Evolutionary conservation across 2,888 invertebrate species (phyloP).

Genomic region (Drosophila fulvimacula): DNA sequence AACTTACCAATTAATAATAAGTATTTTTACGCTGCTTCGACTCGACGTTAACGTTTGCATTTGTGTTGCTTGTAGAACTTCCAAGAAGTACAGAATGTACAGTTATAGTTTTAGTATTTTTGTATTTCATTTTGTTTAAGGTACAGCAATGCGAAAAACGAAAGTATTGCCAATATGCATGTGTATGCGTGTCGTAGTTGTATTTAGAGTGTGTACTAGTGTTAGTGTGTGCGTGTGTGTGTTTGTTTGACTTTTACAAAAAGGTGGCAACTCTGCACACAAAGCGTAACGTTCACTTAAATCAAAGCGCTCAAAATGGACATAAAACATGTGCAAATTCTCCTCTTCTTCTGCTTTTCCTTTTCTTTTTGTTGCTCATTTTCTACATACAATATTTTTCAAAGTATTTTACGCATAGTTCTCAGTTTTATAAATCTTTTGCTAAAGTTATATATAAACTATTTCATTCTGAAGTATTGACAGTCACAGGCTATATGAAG

Average conservation of each 20-base stretch:
- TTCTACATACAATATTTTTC: slow-evolving; percentile 52
- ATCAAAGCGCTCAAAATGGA: slow-evolving; percentile 68
- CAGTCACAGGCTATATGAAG: slow-evolving; percentile 83
- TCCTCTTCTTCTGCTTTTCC: slow-evolving; percentile 23
- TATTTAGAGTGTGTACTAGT: slow-evolving; percentile 11
- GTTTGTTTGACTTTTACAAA: slow-evolving; percentile 58
- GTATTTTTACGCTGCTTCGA: slow-evolving; percentile 47
- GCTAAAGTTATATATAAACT: slow-evolving; percentile 79
- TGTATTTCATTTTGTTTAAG: slow-evolving; percentile 49
- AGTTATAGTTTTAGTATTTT: slow-evolving; percentile 54
- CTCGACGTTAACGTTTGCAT: slow-evolving; percentile 24
- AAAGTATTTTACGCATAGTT: slow-evolving; percentile 38
- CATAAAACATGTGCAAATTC: slow-evolving; percentile 62
- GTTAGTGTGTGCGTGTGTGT: slow-evolving; percentile 12
- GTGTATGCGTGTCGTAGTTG: slow-evolving; percentile 25
- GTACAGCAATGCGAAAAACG: slow-evolving; percentile 79
- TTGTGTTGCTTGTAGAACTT: slow-evolving; percentile 59
- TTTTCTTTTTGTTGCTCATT: slow-evolving; percentile 26
- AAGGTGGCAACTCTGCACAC: slow-evolving; percentile 71
- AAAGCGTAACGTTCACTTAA: slow-evolving; percentile 76
- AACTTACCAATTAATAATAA: slow-evolving; percentile 73
- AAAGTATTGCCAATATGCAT: slow-evolving; percentile 68
- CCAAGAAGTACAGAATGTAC: slow-evolving; percentile 77
- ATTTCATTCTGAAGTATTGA: slow-evolving; percentile 82
- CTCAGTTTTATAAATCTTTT: slow-evolving; percentile 61